phyloP scores from a whole-genome alignment of 2,797 vertebrate species.

The Saxicola maurus region DNA sequence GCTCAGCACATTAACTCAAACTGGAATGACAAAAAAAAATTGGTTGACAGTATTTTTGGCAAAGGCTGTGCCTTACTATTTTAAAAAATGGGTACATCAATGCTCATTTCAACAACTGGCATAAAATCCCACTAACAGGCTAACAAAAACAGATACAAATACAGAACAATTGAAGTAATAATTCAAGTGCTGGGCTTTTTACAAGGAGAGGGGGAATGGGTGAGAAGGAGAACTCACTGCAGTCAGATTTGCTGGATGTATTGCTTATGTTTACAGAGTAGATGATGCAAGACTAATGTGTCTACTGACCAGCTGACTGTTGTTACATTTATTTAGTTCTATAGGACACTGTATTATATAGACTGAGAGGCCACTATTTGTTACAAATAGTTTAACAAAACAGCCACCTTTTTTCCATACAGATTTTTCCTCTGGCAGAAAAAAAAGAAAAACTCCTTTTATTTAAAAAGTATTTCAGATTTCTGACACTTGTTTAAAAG shows the following conservation, averaged over 20 bases:
- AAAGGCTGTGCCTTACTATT: slow-evolving; percentile 76
- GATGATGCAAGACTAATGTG: slow-evolving; percentile 71
- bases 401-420: slow-evolving; percentile 72
- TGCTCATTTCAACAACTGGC: slow-evolving; percentile 96
- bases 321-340: slow-evolving; percentile 79
- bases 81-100: slow-evolving; percentile 88
- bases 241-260: slow-evolving; percentile 61
- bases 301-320: slow-evolving; percentile 75
- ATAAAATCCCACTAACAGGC: slow-evolving; percentile 94
- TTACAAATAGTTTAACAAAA: slow-evolving; percentile 86
- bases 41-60: slow-evolving; percentile 72
- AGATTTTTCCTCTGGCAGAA: slow-evolving; percentile 75
- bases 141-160: slow-evolving; percentile 96
- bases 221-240: slow-evolving; percentile 68
- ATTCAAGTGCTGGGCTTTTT: slow-evolving; percentile 99
- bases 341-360: slow-evolving; percentile 81
- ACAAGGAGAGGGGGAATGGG: slow-evolving; percentile 75
- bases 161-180: slow-evolving; percentile 87
- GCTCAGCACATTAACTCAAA: slow-evolving; percentile 82
- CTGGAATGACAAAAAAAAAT: slow-evolving; percentile 75
- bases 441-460: slow-evolving; percentile 52
- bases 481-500: slow-evolving; percentile 70
- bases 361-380: slow-evolving; percentile 83
- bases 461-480: slow-evolving; percentile 63
- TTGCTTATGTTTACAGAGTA: slow-evolving; percentile 65